Evolutionary conservation across 2,113 vertebrate genomes (phyloP).

Genomic region (Lophochroa leadbeateri): DNA sequence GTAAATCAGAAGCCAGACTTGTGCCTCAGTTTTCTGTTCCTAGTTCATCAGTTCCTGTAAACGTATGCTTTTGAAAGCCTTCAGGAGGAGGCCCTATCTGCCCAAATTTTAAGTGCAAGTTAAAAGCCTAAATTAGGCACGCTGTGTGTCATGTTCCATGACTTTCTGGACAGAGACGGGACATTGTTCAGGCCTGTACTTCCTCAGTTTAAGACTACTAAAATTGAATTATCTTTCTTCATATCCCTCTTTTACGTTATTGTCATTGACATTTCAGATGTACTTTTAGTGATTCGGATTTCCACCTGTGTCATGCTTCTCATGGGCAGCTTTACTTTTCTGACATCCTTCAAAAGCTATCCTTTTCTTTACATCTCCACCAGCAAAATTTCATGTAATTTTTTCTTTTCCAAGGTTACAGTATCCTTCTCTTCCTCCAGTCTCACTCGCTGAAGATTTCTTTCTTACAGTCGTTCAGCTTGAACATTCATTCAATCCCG

Average conservation of each 20-base stretch:
- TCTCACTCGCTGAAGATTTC: not conserved
- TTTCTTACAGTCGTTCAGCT: not conserved
- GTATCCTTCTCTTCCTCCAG: not conserved
- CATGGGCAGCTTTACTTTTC: not conserved
- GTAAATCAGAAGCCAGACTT: not conserved
- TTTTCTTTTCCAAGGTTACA: not conserved
- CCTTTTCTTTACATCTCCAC: not conserved
- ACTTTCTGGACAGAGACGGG: not conserved
- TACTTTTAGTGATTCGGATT: not conserved
- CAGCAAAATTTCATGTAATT: accelerated
- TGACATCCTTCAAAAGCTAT: not conserved
- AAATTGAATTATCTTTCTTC: conserved; percentile 16
- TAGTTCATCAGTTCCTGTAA: not conserved
- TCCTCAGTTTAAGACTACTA: not conserved
- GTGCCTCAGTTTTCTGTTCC: not conserved
- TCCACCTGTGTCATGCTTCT: not conserved
- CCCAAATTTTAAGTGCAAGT: not conserved
- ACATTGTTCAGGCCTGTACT: not conserved
- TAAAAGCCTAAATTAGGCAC: not conserved
- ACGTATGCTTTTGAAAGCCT: not conserved
- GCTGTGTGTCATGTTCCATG: not conserved
- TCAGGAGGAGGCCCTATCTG: not conserved
- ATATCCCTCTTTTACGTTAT: not conserved
- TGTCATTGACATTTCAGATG: not conserved
- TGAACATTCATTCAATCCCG: not conserved